These are phyloP conservation scores for Holothuria scabra DNA, from an alignment of 53 echinoderm and acorn worm species.

Conservation along the genomic window DNA sequence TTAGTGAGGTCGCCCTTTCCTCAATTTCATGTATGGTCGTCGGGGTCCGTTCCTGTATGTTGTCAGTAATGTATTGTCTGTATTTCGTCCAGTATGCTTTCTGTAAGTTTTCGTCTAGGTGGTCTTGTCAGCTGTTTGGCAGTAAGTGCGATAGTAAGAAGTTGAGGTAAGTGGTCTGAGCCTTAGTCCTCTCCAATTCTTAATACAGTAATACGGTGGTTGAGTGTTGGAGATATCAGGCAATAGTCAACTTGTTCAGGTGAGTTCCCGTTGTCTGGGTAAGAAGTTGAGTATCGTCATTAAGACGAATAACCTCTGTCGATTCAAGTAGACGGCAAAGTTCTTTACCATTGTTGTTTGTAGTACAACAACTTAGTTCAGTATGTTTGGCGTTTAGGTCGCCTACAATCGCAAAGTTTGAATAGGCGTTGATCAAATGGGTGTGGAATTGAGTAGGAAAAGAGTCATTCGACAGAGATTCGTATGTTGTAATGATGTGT, in stretches of 20 bases:
- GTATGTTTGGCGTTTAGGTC: conserved; percentile 19
- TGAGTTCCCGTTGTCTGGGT: background rate
- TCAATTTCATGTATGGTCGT: too few species aligned
- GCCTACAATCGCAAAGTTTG: background rate
- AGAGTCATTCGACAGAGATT: too few species aligned
- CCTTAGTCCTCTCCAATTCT: conserved; percentile 10
- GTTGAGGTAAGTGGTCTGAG: background rate
- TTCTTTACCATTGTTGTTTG: background rate
- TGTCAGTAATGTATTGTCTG: too few species aligned
- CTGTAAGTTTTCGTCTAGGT: background rate
- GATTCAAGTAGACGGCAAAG: background rate
- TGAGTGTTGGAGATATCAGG: background rate
- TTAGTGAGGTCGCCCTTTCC: too few species aligned
- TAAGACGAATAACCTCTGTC: background rate
- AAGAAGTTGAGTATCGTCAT: background rate
- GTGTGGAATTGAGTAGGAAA: too few species aligned
- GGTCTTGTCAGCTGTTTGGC: background rate
- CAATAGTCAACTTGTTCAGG: conserved; percentile 24
- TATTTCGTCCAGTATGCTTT: too few species aligned
- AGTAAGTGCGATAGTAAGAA: background rate
- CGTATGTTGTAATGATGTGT: too few species aligned
- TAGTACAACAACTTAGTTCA: background rate
- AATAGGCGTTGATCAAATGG: background rate
- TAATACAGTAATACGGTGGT: background rate
- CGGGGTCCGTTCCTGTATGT: too few species aligned